Percentiles rank a stretch among this genome's conserved stretches.
Evolutionary conservation across 1,140 invertebrate genomes (phyloP).

Genomic region (Formica selysi): DNA sequence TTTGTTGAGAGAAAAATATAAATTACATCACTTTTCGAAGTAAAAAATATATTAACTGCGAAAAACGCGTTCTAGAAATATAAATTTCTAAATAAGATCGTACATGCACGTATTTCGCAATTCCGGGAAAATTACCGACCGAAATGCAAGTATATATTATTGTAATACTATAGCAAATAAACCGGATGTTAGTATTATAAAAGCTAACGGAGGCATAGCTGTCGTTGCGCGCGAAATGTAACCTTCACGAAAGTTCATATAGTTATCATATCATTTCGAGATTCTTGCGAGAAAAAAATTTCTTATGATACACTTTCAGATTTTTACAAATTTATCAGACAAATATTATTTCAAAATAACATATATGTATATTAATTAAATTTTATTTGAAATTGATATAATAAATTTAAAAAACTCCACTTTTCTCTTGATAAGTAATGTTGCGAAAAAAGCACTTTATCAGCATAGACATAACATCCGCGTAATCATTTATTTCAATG

Average conservation of each 20-base stretch:
- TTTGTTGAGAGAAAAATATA: not conserved
- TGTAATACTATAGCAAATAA: not conserved
- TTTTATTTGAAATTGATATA: not conserved
- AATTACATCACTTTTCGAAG: not conserved
- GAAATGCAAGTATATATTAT: slow-evolving; percentile 2
- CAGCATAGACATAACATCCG: not conserved
- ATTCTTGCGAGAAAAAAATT: not conserved
- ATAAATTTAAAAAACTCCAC: no score
- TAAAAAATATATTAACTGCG: not conserved
- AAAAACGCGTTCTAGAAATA: not conserved
- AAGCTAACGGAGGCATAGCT: not conserved
- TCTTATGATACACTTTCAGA: not conserved
- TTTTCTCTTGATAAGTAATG: no score
- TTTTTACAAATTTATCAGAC: no score
- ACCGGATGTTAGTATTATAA: slow-evolving; percentile 28
- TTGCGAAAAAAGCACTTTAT: not conserved
- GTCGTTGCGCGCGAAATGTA: not conserved
- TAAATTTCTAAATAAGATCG: not conserved
- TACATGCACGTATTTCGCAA: not conserved
- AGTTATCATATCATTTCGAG: not conserved
- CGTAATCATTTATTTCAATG: not conserved
- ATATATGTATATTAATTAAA: not conserved
- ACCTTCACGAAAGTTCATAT: not conserved
- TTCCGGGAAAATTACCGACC: slow-evolving; percentile 23
- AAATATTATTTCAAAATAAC: not conserved